These are phyloP conservation scores for Trypoxylus dichotomus DNA, from an alignment of 1,140 invertebrate species.

Conservation along the genomic window DNA sequence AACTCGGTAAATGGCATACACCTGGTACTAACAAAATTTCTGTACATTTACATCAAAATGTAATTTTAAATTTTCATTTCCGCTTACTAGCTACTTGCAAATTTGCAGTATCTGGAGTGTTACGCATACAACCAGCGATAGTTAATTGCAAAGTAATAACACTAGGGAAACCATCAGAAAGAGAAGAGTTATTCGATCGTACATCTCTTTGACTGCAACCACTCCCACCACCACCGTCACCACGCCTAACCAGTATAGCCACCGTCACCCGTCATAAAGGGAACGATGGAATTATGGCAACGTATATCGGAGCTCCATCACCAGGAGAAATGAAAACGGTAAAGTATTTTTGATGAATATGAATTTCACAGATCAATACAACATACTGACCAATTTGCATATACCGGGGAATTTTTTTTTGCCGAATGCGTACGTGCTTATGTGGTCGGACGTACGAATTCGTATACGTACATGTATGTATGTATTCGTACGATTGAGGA, in stretches of 20 bases:
- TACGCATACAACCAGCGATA: no score
- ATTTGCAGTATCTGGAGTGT: no score
- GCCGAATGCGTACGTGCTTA: neutral
- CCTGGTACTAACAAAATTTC: no score
- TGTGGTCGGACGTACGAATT: neutral
- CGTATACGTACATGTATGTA: neutral
- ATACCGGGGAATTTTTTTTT: neutral
- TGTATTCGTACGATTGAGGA: neutral
- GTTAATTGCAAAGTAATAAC: no score
- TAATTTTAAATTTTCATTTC: no score
- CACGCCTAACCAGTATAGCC: neutral
- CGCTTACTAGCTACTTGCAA: no score
- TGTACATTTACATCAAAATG: no score
- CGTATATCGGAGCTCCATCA: neutral
- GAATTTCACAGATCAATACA: slow-evolving; percentile 22
- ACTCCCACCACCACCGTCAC: neutral
- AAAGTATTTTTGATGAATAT: slow-evolving; percentile 24
- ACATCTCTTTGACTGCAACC: neutral
- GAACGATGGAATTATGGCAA: neutral
- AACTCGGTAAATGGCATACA: no score
- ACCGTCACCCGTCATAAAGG: neutral
- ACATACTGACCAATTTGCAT: slow-evolving; percentile 27
- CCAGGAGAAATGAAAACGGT: neutral
- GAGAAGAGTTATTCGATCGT: neutral
- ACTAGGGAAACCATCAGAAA: no score